Percentiles rank a stretch among this genome's conserved stretches.
Conservation (phyloP, 2,888 invertebrate genomes). For the Pollenia labialis region DNA sequence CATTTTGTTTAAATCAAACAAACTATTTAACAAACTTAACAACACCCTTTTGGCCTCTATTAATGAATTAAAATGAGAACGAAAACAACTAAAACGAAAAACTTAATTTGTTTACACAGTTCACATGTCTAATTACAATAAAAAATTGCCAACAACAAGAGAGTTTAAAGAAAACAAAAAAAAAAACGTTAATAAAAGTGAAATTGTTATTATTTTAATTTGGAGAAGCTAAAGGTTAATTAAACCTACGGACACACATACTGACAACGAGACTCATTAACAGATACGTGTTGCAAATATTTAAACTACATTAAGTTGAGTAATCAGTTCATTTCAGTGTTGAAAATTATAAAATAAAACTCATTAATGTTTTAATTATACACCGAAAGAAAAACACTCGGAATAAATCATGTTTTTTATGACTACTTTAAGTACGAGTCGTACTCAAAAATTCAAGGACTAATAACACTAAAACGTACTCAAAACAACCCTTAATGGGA, state of each 20-base stretch:
- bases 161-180: conserved; percentile 12
- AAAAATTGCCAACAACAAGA: conserved; percentile 21
- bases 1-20: neutral
- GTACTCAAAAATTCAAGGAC: too few relatives aligned
- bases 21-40: conserved; percentile 16
- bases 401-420: too few relatives aligned
- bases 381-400: too few relatives aligned
- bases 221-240: conserved; percentile 39
- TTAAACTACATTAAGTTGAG: conserved; percentile 5
- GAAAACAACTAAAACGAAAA: neutral
- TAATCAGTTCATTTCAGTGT: conserved; percentile 50
- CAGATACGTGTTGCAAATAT: conserved; percentile 33
- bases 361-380: conserved; percentile 67
- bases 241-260: neutral
- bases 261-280: neutral
- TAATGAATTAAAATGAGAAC: neutral
- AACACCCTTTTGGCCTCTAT: conserved; percentile 31
- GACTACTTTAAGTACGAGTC: too few relatives aligned
- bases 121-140: conserved; percentile 56
- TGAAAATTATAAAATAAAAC: conserved; percentile 9
- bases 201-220: conserved; percentile 57
- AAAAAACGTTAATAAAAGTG: conserved; percentile 61
- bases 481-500: too few relatives aligned
- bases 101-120: conserved; percentile 25
- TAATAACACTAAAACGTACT: too few relatives aligned